These are phyloP conservation scores for Rhagium mordax DNA, from an alignment of 2,888 invertebrate genomes.

Conservation along the genomic window DNA sequence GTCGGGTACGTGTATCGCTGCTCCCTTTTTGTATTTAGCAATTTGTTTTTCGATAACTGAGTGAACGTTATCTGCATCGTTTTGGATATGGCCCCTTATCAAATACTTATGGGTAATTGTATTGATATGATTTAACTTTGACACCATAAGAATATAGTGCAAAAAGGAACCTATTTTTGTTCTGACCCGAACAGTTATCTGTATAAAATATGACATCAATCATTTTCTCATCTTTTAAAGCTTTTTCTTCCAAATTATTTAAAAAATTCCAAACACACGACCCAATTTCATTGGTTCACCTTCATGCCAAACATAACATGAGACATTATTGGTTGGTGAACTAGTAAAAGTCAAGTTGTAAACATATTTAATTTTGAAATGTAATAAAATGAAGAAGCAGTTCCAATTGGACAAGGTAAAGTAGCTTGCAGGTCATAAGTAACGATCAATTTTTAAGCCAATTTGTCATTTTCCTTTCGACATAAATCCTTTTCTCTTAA, in stretches of 20 bases:
- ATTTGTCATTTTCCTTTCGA: conserved; percentile 13
- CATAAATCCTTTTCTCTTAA: conserved; percentile 27
- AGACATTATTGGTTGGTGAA: background rate
- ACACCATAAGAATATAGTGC: conserved; percentile 3
- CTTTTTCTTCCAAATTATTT: background rate
- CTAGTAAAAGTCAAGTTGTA: background rate
- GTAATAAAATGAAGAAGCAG: conserved; percentile 30
- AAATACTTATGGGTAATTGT: conserved; percentile 9
- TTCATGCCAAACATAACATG: conserved; percentile 22
- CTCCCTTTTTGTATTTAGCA: background rate
- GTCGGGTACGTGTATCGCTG: background rate
- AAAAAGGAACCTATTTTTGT: conserved; percentile 14
- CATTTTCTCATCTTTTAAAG: background rate
- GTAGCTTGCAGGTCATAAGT: conserved; percentile 26
- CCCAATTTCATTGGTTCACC: conserved; percentile 4
- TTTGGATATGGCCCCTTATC: conserved; percentile 12
- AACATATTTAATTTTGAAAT: conserved; percentile 13
- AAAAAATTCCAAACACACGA: conserved; percentile 11
- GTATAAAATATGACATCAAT: conserved; percentile 25
- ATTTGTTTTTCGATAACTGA: conserved; percentile 15
- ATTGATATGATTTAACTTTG: background rate
- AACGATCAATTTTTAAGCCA: background rate
- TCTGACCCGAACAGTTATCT: conserved; percentile 15
- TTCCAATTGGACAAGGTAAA: conserved; percentile 29
- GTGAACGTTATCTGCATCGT: conserved; percentile 9